Evolutionary conservation across 2,113 vertebrate species (phyloP).

Genomic region (Ailuropoda melanoleuca): DNA sequence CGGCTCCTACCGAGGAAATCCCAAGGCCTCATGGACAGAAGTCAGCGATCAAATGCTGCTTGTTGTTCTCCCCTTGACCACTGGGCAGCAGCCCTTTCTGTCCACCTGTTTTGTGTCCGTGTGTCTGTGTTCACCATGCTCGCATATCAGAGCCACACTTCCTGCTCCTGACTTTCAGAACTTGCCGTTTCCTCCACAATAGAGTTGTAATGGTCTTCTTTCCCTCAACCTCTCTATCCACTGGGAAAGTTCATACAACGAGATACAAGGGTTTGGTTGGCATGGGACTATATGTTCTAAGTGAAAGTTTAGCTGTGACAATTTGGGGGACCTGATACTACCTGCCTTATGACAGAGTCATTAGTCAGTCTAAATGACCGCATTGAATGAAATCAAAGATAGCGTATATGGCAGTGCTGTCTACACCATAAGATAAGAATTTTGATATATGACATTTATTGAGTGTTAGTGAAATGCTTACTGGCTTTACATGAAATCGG

Average conservation of each 20-base stretch:
- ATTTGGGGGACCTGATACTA: neutral
- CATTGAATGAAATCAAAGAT: neutral
- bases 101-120: neutral
- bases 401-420: neutral
- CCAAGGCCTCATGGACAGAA: neutral
- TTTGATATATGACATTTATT: neutral
- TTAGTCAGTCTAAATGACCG: neutral
- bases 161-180: neutral
- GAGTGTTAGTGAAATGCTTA: neutral
- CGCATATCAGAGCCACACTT: neutral
- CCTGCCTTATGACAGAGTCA: neutral
- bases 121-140: neutral
- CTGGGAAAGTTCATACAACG: neutral
- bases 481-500: accelerated
- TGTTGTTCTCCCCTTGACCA: neutral
- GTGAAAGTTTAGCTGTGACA: neutral
- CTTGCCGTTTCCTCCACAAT: neutral
- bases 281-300: neutral
- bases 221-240: neutral
- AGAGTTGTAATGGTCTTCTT: neutral
- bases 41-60: neutral
- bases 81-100: neutral
- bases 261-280: neutral
- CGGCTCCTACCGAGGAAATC: neutral
- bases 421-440: neutral